A percentile compares a stretch with the other conserved stretches of the same genome.
Conservation (phyloP, 2,113 vertebrate genomes). For the Arothron firmamentum region DNA sequence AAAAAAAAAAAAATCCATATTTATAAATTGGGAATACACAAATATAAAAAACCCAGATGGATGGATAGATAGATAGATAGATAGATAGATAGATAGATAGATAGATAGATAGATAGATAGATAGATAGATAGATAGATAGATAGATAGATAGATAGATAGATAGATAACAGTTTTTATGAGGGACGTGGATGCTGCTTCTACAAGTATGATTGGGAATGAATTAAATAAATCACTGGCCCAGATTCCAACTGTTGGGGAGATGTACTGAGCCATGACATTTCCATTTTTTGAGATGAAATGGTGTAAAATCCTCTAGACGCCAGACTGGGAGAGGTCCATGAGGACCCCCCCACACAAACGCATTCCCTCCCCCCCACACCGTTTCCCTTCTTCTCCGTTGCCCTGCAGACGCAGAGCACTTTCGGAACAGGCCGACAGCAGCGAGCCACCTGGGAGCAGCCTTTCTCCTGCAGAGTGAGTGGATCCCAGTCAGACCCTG, state of each 20-base stretch:
- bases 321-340: constrained; percentile 60
- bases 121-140: background rate
- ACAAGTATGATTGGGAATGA: constrained; percentile 46
- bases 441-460: constrained; percentile 71
- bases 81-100: background rate
- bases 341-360: constrained; percentile 39
- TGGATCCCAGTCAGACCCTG: constrained; percentile 71
- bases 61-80: background rate
- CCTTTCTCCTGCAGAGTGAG: constrained; percentile 66
- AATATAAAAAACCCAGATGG: background rate
- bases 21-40: too few relatives aligned
- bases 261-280: constrained; percentile 68
- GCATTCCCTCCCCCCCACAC: background rate
- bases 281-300: constrained; percentile 72
- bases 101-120: background rate
- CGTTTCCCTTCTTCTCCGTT: constrained; percentile 30
- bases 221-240: constrained; percentile 70
- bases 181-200: constrained; percentile 36
- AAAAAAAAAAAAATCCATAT: too few relatives aligned
- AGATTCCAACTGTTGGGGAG: constrained; percentile 70
- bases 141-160: background rate
- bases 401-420: constrained; percentile 65
- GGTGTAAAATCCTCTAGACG: constrained; percentile 73
- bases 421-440: constrained; percentile 75
- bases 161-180: constrained; percentile 30